Evolutionary conservation across 64 coral and sea anemone genomes (phyloP).

Genomic region (Stichodactyla helianthus): DNA sequence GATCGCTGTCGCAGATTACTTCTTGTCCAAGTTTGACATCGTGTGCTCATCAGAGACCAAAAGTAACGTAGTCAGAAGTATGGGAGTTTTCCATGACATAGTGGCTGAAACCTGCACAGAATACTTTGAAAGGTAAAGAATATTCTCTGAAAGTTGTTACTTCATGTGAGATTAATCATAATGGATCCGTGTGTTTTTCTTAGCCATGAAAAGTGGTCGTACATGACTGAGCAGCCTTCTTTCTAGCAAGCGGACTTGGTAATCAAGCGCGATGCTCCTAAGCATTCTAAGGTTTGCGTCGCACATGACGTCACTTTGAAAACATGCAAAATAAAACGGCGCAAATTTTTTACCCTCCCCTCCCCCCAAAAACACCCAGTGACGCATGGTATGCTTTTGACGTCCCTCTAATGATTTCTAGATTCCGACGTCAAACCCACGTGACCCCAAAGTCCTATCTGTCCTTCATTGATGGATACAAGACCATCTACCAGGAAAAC

Average conservation of each 20-base stretch:
- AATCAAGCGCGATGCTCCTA: no score
- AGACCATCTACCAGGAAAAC: slow-evolving; percentile 87
- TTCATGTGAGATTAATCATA: no score
- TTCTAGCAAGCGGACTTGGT: no score
- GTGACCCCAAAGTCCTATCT: slow-evolving; percentile 98
- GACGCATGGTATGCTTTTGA: background rate
- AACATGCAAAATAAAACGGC: no score
- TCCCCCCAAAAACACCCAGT: background rate
- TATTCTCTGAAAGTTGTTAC: background rate
- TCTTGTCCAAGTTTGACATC: slow-evolving; percentile 94
- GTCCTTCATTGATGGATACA: slow-evolving; percentile 98
- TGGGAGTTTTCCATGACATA: slow-evolving; percentile 93
- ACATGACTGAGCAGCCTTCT: no score
- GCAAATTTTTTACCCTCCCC: no score
- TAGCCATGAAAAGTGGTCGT: background rate
- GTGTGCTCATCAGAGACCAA: slow-evolving; percentile 76
- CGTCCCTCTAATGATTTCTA: background rate
- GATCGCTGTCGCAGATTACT: slow-evolving; percentile 97
- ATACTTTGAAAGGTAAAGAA: slow-evolving; percentile 88
- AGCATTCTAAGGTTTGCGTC: no score
- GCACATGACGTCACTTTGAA: no score
- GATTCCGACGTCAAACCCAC: slow-evolving; percentile 97
- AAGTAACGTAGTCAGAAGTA: slow-evolving; percentile 72
- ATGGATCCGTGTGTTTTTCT: background rate
- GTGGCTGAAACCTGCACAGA: slow-evolving; percentile 84